A percentile compares a stretch with the other conserved stretches of the same genome.
Evolutionary conservation across 2,888 invertebrate genomes (phyloP).

Genomic region (Polyommatus icarus): DNA sequence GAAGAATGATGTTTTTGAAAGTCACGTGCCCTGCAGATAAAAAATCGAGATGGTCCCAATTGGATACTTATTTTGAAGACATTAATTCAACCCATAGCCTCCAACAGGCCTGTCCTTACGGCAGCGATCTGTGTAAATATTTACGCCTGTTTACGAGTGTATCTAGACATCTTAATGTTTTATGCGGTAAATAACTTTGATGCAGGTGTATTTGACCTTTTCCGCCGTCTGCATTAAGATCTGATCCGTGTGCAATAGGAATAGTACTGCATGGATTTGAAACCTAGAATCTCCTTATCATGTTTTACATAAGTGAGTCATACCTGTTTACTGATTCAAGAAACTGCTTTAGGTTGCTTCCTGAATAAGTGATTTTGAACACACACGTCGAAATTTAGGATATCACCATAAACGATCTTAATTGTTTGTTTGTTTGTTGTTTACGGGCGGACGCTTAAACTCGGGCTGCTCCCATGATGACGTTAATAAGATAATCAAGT

Average conservation of each 20-base stretch:
- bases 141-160: constrained; percentile 7
- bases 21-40: not conserved
- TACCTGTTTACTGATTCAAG: not conserved
- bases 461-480: no score
- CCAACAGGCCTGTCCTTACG: not conserved
- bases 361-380: not conserved
- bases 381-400: not conserved
- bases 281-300: not conserved
- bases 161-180: constrained; percentile 39
- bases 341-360: not conserved
- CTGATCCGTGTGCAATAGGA: constrained; percentile 7
- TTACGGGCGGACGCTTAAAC: no score
- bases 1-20: not conserved
- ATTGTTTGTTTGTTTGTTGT: no score
- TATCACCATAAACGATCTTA: no score
- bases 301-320: not conserved
- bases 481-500: no score
- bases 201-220: constrained; percentile 20
- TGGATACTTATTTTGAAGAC: not conserved
- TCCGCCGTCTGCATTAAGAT: not conserved
- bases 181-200: constrained; percentile 29
- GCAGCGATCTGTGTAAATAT: not conserved
- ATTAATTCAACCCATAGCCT: not conserved
- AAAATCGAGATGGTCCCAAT: not conserved
- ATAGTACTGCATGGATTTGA: not conserved